Evolutionary conservation across 92 coral and sea anemone genomes (phyloP).

Genomic region (Palythoa grandis): DNA sequence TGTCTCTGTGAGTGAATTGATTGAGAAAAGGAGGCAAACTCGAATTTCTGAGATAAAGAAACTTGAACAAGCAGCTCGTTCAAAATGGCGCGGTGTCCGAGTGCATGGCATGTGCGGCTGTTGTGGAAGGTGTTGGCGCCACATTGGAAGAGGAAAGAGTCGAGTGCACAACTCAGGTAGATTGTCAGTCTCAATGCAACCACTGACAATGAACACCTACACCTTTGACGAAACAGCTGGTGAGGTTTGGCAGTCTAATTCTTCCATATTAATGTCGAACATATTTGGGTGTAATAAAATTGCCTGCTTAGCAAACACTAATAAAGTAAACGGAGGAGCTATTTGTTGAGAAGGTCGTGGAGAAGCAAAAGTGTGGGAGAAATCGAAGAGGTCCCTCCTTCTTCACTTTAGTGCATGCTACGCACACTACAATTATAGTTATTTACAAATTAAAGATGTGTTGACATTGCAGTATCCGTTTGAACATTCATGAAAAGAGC

Average conservation of each 20-base stretch:
- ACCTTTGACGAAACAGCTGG: conserved; percentile 41
- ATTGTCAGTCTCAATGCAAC: conserved; percentile 34
- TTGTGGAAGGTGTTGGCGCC: conserved; percentile 4
- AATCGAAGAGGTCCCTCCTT: background rate
- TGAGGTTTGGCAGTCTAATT: background rate
- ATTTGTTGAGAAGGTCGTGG: too few species aligned
- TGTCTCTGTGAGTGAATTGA: conserved; percentile 59
- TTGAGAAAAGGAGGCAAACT: conserved; percentile 52
- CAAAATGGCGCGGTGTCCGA: conserved; percentile 26
- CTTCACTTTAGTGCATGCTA: too few species aligned
- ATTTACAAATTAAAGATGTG: too few species aligned
- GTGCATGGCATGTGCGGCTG: conserved; percentile 4
- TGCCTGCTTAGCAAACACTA: too few species aligned
- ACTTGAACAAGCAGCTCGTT: conserved; percentile 29
- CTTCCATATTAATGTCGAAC: too few species aligned
- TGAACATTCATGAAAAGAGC: too few species aligned
- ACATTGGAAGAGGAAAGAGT: background rate
- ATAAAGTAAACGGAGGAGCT: too few species aligned
- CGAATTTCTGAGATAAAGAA: conserved; percentile 40
- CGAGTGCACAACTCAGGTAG: conserved; percentile 20
- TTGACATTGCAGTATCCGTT: too few species aligned
- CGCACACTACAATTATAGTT: too few species aligned
- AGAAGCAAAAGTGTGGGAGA: background rate
- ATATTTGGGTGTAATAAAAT: too few species aligned
- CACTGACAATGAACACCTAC: conserved; percentile 11